These are phyloP conservation scores for Oscheius myriophilus DNA, from an alignment of 2,888 invertebrate species.

Conservation along the genomic window DNA sequence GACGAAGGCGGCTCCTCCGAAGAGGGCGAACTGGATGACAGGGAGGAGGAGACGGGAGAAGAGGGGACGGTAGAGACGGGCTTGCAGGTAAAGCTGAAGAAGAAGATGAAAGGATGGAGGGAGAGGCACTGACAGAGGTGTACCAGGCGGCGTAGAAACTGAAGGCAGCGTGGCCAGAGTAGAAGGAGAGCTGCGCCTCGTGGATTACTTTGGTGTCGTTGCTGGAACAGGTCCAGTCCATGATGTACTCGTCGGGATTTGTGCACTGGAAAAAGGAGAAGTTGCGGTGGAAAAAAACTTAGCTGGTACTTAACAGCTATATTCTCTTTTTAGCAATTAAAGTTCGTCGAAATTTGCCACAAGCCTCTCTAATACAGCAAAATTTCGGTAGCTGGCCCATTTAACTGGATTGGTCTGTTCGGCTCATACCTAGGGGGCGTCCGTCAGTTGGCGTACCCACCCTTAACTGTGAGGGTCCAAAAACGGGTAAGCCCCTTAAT, in stretches of 20 bases:
- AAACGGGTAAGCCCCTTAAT: too few species aligned
- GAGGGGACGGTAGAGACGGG: constrained; percentile 83
- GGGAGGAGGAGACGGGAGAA: constrained; percentile 83
- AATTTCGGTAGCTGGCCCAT: too few species aligned
- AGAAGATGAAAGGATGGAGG: not conserved
- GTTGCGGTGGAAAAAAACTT: not conserved
- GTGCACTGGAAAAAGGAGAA: constrained; percentile 36
- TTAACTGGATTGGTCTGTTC: too few species aligned
- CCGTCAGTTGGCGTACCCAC: too few species aligned
- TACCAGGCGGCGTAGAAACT: constrained; percentile 70
- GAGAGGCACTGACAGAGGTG: constrained; percentile 59
- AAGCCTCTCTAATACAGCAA: too few species aligned
- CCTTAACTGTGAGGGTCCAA: too few species aligned
- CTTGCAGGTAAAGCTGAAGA: constrained; percentile 84
- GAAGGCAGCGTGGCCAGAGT: constrained; percentile 70
- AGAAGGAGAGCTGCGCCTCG: constrained; percentile 69
- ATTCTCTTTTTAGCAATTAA: too few species aligned
- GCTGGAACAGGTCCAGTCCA: constrained; percentile 59
- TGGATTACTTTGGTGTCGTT: constrained; percentile 60
- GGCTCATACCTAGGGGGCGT: too few species aligned
- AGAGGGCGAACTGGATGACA: constrained; percentile 83
- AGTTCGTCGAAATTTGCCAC: too few species aligned
- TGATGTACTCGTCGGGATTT: constrained; percentile 57
- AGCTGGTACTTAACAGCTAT: too few species aligned
- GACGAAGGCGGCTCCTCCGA: constrained; percentile 74